phyloP scores from a whole-genome alignment of 2,888 invertebrate genomes.

The Caenorhabditis becei region DNA sequence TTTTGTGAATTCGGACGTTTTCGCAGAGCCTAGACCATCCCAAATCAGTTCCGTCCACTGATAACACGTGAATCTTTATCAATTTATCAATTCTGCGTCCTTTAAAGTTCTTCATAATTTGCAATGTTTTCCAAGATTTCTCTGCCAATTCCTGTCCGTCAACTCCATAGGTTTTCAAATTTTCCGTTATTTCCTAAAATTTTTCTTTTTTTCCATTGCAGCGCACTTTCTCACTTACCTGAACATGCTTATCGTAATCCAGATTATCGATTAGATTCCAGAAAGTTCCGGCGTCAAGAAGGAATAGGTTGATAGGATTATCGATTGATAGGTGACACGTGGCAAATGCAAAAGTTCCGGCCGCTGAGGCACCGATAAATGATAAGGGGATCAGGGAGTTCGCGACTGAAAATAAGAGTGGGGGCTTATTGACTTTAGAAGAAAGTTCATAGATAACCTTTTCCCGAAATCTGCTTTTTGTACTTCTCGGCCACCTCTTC shows the following conservation, averaged over 20 bases:
- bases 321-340: conserved; percentile 13
- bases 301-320: conserved; percentile 3
- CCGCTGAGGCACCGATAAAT: conserved; percentile 68
- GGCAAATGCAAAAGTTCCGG: conserved; percentile 64
- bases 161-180: conserved; percentile 31
- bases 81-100: background rate
- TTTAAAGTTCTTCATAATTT: conserved; percentile 38
- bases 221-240: conserved; percentile 38
- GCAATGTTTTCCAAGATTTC: conserved; percentile 50
- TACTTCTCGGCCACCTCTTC: conserved; percentile 30
- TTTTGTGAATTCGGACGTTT: conserved; percentile 15
- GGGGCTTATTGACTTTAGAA: no score
- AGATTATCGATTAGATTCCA: conserved; percentile 36
- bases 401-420: no score
- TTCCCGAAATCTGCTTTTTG: conserved; percentile 37
- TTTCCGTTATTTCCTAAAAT: conserved; percentile 46
- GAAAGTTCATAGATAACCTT: no score
- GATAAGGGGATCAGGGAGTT: no score
- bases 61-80: conserved; percentile 44
- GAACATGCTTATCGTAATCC: conserved; percentile 28
- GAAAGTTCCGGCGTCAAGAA: conserved; percentile 59
- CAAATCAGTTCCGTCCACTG: conserved; percentile 66
- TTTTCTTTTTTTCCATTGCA: background rate
- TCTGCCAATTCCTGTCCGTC: conserved; percentile 12
- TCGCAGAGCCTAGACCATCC: conserved; percentile 60